phyloP scores from a whole-genome alignment of 2,888 invertebrate genomes.

The Nomada goodeniana region DNA sequence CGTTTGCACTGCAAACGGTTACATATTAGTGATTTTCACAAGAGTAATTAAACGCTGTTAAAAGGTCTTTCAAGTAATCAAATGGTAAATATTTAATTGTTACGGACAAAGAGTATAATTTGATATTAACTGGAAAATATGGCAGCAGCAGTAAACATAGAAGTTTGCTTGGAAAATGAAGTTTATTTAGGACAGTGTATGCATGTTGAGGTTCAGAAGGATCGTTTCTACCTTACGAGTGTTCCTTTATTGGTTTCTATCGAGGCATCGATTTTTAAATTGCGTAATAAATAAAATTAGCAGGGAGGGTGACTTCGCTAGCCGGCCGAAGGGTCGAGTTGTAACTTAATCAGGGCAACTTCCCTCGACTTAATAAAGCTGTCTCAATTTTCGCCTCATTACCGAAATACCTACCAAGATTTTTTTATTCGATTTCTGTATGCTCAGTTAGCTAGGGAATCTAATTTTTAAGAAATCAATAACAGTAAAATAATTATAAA shows the following conservation, averaged over 20 bases:
- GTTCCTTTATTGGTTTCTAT: constrained; percentile 70
- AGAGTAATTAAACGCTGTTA: too few relatives aligned
- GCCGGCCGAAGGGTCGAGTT: constrained; percentile 69
- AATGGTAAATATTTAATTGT: neutral
- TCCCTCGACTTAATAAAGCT: constrained; percentile 83
- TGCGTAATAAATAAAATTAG: constrained; percentile 84
- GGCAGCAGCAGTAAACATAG: neutral
- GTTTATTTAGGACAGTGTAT: constrained; percentile 2
- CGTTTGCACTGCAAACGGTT: too few relatives aligned
- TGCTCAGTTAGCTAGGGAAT: constrained; percentile 35
- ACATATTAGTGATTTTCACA: too few relatives aligned
- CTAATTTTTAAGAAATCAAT: constrained; percentile 21
- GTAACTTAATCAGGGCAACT: constrained; percentile 82
- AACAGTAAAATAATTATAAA: neutral
- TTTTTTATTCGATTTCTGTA: constrained; percentile 77
- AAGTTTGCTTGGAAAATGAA: neutral
- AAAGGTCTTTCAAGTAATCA: too few relatives aligned
- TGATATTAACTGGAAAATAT: neutral
- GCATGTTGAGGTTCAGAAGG: neutral
- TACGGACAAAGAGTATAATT: neutral
- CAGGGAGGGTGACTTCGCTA: constrained; percentile 77
- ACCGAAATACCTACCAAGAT: constrained; percentile 74
- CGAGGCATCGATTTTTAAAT: constrained; percentile 83
- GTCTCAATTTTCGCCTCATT: constrained; percentile 83
- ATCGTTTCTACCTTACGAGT: constrained; percentile 10